Base-by-base conservation (phyloP, 92 coral and sea anemone species). In the Bergia sp. region DNA sequence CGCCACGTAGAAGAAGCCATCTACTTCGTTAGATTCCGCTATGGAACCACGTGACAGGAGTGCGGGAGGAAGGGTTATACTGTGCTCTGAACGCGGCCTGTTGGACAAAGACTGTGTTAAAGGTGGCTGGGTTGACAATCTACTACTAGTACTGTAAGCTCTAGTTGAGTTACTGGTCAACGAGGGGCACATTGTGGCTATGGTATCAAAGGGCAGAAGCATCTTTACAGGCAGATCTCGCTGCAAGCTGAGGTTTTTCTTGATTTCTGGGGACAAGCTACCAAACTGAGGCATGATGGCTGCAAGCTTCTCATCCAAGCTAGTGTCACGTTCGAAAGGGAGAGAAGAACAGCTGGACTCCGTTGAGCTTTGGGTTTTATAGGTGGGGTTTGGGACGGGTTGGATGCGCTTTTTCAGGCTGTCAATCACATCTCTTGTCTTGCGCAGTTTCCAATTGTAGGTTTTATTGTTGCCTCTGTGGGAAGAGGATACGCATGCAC, bases 321-420 rank as follows among this genome's bases (percentile, higher is more conserved):
- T 94, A 37, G 88, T 86, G 29, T 69, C 88, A 44, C 79, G 73
- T 42, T 80, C 79, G 16, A 66, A 36, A 9, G 73, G 45, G 36
- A 89, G 55, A 11, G 88, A 47, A 0, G 88, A 80, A 43, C 57
- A 29, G 13, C 65, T 64, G 18, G 87, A 88, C 16, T 67, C 91
- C 2, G 37, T 67, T 37, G 85, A 50, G 69, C 84, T 90, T 75
- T 7, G 43, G 66, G 69, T 15, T 29, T 72, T 73, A 16, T 39
- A 86, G 23, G n/a, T 55, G 3, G 82, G 42, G 12, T 37, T 86
- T 50, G 45, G 64, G 16, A 80, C 75, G 75, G 76, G 77, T 11
- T 91, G 94, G 8, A 95, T 80, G 9, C 98, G 93, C 76, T 93
- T 93, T 86, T 90, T 95, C 73, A 95, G 84, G 89, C 98, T 95